phyloP scores from a whole-genome alignment of 2,797 vertebrate genomes.

The Lutjanus argentimaculatus region DNA sequence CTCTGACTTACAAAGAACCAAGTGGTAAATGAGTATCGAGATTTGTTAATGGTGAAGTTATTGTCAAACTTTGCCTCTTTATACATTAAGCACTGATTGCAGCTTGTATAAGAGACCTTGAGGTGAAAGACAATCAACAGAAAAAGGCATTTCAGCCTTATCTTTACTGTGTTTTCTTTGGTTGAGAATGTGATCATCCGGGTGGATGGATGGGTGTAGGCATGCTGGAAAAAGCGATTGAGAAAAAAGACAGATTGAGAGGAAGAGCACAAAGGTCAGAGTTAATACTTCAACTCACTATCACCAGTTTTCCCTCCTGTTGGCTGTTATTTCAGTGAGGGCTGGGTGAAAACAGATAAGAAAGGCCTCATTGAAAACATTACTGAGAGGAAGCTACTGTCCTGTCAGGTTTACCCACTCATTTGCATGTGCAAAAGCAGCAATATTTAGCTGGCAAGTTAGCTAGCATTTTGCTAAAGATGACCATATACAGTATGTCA shows the following conservation, averaged over 20 bases:
- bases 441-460: too few species aligned
- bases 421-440: too few species aligned
- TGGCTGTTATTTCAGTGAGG: conserved; percentile 52
- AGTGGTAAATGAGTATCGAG: not conserved
- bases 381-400: conserved; percentile 21
- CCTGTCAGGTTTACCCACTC: conserved; percentile 7
- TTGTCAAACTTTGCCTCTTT: not conserved
- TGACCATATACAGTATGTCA: too few species aligned
- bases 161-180: conserved; percentile 36
- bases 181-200: conserved; percentile 31
- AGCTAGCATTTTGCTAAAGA: too few species aligned
- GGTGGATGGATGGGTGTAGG: conserved; percentile 7
- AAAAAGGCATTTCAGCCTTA: conserved; percentile 12
- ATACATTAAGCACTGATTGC: not conserved
- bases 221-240: conserved; percentile 19
- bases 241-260: conserved; percentile 49
- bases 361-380: conserved; percentile 54
- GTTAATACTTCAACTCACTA: conserved; percentile 60
- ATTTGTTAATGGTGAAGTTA: not conserved
- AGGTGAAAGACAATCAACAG: conserved; percentile 11
- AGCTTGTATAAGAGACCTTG: conserved; percentile 9
- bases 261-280: conserved; percentile 62
- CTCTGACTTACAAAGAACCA: not conserved
- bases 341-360: conserved; percentile 51
- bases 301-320: conserved; percentile 40